A percentile compares a stretch with the other conserved stretches of the same genome.
phyloP scores from a whole-genome alignment of 2,113 vertebrate genomes.

The Heliornis fulica region DNA sequence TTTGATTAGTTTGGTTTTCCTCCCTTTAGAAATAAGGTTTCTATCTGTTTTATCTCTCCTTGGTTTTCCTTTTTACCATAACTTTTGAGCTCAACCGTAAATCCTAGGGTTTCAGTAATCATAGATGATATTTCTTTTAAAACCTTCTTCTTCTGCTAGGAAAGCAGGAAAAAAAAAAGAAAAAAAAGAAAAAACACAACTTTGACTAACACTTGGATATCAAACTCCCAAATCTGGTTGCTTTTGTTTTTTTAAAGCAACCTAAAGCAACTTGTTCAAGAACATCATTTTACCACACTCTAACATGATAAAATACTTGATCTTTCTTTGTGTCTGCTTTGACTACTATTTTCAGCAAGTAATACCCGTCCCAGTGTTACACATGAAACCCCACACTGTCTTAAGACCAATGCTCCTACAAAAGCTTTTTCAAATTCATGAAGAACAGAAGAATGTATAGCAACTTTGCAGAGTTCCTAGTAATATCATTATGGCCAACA shows the following conservation, averaged over 20 bases:
- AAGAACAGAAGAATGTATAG: background rate
- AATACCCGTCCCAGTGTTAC: rapidly evolving
- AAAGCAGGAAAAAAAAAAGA: background rate
- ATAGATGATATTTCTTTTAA: background rate
- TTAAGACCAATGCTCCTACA: background rate
- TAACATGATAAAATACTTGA: background rate
- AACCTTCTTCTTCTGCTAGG: background rate
- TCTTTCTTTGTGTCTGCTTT: background rate
- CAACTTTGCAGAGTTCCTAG: background rate
- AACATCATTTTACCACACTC: background rate
- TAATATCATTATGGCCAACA: background rate
- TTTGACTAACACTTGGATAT: background rate
- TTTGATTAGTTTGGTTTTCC: background rate
- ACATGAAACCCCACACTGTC: background rate
- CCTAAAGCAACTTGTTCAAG: background rate
- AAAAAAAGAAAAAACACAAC: background rate
- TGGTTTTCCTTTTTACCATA: background rate
- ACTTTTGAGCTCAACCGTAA: background rate
- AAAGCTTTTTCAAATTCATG: background rate
- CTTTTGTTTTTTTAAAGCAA: background rate
- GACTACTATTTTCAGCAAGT: background rate
- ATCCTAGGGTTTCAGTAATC: background rate
- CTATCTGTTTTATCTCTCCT: background rate
- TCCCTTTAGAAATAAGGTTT: background rate
- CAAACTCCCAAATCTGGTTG: background rate